These are phyloP conservation scores for Tyrannus savana DNA, from an alignment of 2,113 vertebrate genomes.

Conservation along the genomic window DNA sequence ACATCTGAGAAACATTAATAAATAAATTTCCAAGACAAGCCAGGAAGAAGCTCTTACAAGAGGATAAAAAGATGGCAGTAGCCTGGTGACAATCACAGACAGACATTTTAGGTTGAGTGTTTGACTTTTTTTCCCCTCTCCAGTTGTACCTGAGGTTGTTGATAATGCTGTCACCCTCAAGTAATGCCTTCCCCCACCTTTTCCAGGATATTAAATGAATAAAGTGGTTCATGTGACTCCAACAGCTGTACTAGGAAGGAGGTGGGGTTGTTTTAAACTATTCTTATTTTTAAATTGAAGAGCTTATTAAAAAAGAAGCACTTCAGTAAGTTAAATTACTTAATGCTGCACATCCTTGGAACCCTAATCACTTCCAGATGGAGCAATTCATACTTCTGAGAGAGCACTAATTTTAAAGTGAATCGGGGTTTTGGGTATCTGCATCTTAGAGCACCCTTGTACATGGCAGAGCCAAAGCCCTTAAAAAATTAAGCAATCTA, in stretches of 20 bases:
- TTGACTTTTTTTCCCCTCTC: not conserved
- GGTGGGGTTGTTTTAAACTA: not conserved
- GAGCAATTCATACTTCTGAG: slow-evolving; percentile 70
- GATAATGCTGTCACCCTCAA: not conserved
- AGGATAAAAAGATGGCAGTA: not conserved
- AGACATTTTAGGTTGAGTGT: not conserved
- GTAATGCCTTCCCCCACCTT: not conserved
- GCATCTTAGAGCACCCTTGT: slow-evolving; percentile 67
- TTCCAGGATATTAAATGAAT: not conserved
- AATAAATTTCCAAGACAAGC: not conserved
- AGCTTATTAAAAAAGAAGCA: slow-evolving; percentile 68
- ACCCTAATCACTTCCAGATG: slow-evolving; percentile 73
- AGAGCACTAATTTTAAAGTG: slow-evolving; percentile 70
- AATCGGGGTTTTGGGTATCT: slow-evolving; percentile 53
- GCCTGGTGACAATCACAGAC: not conserved
- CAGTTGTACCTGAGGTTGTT: not conserved
- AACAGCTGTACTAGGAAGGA: slow-evolving; percentile 60
- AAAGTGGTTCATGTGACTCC: slow-evolving; percentile 35
- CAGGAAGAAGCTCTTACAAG: not conserved
- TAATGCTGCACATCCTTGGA: slow-evolving; percentile 64
- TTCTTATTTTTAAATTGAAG: slow-evolving; percentile 72
- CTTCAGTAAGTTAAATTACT: slow-evolving; percentile 70
- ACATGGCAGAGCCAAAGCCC: slow-evolving; percentile 23
- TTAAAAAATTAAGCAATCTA: slow-evolving; percentile 70
- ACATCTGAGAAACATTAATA: not conserved